These are phyloP conservation scores for Callyntrura guangdongensis DNA, from an alignment of 2,888 invertebrate species.

Conservation along the genomic window DNA sequence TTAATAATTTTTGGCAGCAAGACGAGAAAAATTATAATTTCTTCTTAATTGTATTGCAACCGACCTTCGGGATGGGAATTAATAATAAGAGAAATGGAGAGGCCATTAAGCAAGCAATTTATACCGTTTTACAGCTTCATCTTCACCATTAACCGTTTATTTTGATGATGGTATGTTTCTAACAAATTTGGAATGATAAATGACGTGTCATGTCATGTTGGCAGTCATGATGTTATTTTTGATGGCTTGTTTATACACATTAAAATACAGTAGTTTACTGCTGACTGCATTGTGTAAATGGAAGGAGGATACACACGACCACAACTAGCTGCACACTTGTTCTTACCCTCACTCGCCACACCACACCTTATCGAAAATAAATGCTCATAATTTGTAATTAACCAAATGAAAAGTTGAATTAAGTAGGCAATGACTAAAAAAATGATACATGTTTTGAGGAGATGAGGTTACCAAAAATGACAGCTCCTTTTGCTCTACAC, in stretches of 20 bases:
- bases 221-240: slow-evolving; percentile 31
- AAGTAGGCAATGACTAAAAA: background rate
- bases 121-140: slow-evolving; percentile 26
- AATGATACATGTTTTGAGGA: background rate
- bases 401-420: slow-evolving; percentile 16
- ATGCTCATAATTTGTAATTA: slow-evolving; percentile 17
- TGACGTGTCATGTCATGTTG: slow-evolving; percentile 36
- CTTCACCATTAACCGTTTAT: slow-evolving; percentile 39
- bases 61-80: slow-evolving; percentile 8
- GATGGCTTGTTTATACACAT: slow-evolving; percentile 37
- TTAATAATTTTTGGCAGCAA: slow-evolving; percentile 29
- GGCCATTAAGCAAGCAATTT: slow-evolving; percentile 17
- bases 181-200: slow-evolving; percentile 50
- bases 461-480: slow-evolving; percentile 30
- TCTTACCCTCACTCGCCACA: too few relatives aligned
- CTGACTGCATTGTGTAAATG: background rate
- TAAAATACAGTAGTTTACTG: slow-evolving; percentile 12
- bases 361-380: slow-evolving; percentile 41
- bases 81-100: slow-evolving; percentile 29
- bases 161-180: slow-evolving; percentile 25
- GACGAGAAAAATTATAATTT: slow-evolving; percentile 10
- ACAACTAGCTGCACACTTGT: too few relatives aligned
- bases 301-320: background rate
- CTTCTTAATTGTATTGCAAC: background rate
- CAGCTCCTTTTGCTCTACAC: background rate